Evolutionary conservation across 2,113 vertebrate species (phyloP).

Genomic region (Aviceda subcristata): DNA sequence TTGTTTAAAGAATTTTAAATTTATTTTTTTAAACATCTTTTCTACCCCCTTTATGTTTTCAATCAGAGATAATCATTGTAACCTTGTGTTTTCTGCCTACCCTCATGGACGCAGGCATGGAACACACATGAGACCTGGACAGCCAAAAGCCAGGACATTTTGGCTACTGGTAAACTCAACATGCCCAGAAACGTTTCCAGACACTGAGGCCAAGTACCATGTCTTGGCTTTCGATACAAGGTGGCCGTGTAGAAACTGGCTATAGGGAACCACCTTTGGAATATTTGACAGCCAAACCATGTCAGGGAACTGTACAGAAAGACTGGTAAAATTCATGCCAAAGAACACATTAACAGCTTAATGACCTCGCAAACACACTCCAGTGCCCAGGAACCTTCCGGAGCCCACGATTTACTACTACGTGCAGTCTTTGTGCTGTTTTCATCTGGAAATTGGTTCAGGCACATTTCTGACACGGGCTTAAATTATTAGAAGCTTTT

Average conservation of each 20-base stretch:
- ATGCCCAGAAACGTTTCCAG: neutral
- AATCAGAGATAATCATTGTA: neutral
- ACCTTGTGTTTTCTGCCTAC: neutral
- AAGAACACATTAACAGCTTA: neutral
- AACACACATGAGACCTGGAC: neutral
- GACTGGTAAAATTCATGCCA: neutral
- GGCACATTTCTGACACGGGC: neutral
- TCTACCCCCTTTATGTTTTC: neutral
- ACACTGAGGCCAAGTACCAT: neutral
- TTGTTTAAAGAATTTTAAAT: neutral
- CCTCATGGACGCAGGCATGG: neutral
- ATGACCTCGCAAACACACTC: neutral
- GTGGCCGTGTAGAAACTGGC: neutral
- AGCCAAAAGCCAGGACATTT: neutral
- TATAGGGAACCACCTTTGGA: neutral
- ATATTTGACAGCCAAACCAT: neutral
- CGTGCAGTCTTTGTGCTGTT: neutral
- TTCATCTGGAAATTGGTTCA: neutral
- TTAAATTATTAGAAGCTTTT: neutral
- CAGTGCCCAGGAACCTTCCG: neutral
- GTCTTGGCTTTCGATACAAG: neutral
- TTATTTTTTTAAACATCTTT: neutral
- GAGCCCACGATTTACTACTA: neutral
- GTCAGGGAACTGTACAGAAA: neutral
- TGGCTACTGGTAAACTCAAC: neutral